Evolutionary conservation across 2,888 invertebrate genomes (phyloP).

Genomic region (Psylliodes chrysocephalus): DNA sequence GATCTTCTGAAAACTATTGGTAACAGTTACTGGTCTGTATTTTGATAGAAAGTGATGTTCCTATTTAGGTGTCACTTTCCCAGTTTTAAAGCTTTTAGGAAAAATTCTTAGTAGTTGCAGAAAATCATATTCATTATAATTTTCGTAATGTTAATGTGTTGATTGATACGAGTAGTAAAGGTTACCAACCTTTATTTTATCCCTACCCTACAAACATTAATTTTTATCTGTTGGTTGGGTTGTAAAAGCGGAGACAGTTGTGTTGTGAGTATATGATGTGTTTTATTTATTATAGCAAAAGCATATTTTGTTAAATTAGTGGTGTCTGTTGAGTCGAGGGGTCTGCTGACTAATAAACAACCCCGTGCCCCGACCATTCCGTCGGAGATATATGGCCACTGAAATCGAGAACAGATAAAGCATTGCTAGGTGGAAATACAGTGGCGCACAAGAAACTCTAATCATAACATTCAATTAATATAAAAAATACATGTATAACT

Average conservation of each 20-base stretch:
- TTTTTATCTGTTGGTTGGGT: neutral
- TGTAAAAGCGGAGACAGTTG: neutral
- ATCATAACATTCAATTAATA: too few relatives aligned
- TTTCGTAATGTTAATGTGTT: too few relatives aligned
- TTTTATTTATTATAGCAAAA: slow-evolving; percentile 27
- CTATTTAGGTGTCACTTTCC: too few relatives aligned
- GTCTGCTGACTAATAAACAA: slow-evolving; percentile 60
- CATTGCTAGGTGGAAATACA: slow-evolving; percentile 25
- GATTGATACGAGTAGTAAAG: too few relatives aligned
- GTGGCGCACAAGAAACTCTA: too few relatives aligned
- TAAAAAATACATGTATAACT: too few relatives aligned
- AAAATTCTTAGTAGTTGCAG: too few relatives aligned
- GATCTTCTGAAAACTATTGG: too few relatives aligned
- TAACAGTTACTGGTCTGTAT: too few relatives aligned
- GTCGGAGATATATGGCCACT: slow-evolving; percentile 61
- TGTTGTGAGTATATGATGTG: neutral
- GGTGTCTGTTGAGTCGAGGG: slow-evolving; percentile 41
- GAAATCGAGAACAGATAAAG: slow-evolving; percentile 60
- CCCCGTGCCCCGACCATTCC: slow-evolving; percentile 56
- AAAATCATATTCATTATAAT: too few relatives aligned
- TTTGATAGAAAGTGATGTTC: too few relatives aligned
- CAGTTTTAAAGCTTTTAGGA: too few relatives aligned
- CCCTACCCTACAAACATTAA: neutral
- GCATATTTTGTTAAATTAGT: slow-evolving; percentile 36
- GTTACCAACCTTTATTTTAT: slow-evolving; percentile 5